Evolutionary conservation across 2,797 vertebrate species (phyloP).

Genomic region (Micromesistius poutassou): DNA sequence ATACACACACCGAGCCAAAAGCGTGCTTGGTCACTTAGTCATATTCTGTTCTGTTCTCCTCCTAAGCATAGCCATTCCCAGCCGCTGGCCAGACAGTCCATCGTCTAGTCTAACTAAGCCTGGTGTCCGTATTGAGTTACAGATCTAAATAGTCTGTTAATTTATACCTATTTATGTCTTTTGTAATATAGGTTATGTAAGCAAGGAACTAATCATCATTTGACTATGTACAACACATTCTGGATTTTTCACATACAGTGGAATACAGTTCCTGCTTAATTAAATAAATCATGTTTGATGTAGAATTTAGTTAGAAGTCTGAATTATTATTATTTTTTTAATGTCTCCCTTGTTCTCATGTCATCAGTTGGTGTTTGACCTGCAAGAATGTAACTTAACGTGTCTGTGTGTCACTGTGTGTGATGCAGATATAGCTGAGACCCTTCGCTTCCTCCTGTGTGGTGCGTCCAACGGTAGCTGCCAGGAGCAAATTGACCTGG

Average conservation of each 20-base stretch:
- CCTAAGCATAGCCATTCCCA: neutral
- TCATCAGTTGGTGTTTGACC: neutral
- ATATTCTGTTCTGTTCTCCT: neutral
- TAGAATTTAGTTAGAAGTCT: neutral
- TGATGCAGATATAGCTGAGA: constrained; percentile 93
- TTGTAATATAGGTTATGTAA: neutral
- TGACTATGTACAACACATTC: neutral
- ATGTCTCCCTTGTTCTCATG: neutral
- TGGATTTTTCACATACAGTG: neutral
- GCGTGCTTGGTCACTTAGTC: neutral
- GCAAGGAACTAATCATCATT: neutral
- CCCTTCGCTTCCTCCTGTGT: constrained; percentile 94
- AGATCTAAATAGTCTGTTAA: neutral
- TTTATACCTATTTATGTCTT: neutral
- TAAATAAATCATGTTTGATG: neutral
- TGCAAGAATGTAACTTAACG: neutral
- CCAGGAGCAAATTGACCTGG: constrained; percentile 98
- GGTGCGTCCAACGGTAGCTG: constrained; percentile 97
- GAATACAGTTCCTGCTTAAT: neutral
- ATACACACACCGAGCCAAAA: neutral
- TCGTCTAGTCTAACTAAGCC: neutral
- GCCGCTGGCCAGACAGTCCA: neutral
- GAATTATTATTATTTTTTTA: neutral
- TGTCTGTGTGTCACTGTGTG: constrained; percentile 30
- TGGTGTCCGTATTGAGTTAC: neutral